A percentile compares a stretch with the other conserved stretches of the same genome.
phyloP scores from a whole-genome alignment of 2,797 vertebrate species.

The Tiaroga cobitis region DNA sequence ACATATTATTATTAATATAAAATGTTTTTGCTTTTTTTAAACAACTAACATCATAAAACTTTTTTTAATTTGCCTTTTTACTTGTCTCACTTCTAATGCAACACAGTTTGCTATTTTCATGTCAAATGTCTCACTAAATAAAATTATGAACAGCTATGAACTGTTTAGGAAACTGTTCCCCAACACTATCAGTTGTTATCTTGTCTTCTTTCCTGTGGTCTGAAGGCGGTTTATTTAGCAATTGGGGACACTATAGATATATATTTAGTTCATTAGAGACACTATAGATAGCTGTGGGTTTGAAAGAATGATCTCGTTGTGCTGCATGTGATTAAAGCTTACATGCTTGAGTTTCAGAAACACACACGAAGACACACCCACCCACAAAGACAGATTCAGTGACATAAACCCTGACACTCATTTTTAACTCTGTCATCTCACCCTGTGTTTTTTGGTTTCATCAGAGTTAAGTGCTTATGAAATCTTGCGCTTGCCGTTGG shows the following conservation, averaged over 20 bases:
- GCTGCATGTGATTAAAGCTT: slow-evolving; percentile 14
- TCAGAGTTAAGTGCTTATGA: slow-evolving; percentile 81
- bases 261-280: not conserved
- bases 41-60: not conserved
- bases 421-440: slow-evolving; percentile 65
- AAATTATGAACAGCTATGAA: too few relatives aligned
- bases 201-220: not conserved
- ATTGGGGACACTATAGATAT: not conserved
- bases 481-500: slow-evolving; percentile 72
- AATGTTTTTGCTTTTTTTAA: not conserved
- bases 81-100: not conserved
- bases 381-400: slow-evolving; percentile 52
- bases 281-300: not conserved
- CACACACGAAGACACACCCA: slow-evolving; percentile 3
- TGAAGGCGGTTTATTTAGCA: not conserved
- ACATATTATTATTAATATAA: too few relatives aligned
- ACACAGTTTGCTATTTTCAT: not conserved
- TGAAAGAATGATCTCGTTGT: slow-evolving; percentile 53
- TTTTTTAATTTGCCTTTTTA: not conserved
- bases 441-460: slow-evolving; percentile 74
- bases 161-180: not conserved
- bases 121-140: not conserved
- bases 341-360: slow-evolving; percentile 12
- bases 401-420: slow-evolving; percentile 54
- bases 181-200: not conserved